Conservation (phyloP, 2,888 invertebrate genomes). For the Cacoxenus indagator region DNA sequence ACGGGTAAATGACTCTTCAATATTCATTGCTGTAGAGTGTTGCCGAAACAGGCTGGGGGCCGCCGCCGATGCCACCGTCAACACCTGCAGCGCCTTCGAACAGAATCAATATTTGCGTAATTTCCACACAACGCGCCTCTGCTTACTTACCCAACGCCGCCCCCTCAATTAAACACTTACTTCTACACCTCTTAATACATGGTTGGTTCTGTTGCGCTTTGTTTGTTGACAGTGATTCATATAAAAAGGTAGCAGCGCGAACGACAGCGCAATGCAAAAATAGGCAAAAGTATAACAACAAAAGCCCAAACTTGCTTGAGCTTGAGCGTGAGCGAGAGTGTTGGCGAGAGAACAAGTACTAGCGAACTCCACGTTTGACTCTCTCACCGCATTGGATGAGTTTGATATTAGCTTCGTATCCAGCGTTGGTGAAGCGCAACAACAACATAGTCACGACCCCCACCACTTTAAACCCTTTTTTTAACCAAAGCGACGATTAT, state of each 20-base stretch:
- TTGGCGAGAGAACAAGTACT: neutral
- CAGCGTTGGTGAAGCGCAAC: conserved; percentile 15
- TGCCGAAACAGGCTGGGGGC: conserved; percentile 26
- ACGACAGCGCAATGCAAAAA: conserved; percentile 1
- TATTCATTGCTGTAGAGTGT: too few relatives aligned
- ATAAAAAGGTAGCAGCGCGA: conserved; percentile 37
- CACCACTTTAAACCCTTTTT: neutral
- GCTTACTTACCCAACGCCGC: conserved; percentile 21
- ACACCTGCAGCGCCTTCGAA: conserved; percentile 40
- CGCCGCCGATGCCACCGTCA: conserved; percentile 37
- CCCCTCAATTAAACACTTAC: conserved; percentile 16
- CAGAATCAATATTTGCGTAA: conserved; percentile 56
- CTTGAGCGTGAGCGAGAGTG: neutral
- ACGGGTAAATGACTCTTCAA: too few relatives aligned
- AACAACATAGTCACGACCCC: conserved; percentile 4
- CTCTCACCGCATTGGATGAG: too few relatives aligned
- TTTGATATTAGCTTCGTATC: conserved; percentile 45
- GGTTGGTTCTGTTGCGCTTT: conserved; percentile 33
- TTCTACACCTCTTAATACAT: conserved; percentile 16
- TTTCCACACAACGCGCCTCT: conserved; percentile 34
- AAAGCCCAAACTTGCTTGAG: neutral
- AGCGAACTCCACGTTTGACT: neutral
- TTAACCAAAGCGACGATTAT: neutral
- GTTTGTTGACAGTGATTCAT: conserved; percentile 56
- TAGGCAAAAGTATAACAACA: conserved; percentile 5